Evolutionary conservation across 2,888 invertebrate genomes (phyloP).

Genomic region (Dolichomitus sp.): DNA sequence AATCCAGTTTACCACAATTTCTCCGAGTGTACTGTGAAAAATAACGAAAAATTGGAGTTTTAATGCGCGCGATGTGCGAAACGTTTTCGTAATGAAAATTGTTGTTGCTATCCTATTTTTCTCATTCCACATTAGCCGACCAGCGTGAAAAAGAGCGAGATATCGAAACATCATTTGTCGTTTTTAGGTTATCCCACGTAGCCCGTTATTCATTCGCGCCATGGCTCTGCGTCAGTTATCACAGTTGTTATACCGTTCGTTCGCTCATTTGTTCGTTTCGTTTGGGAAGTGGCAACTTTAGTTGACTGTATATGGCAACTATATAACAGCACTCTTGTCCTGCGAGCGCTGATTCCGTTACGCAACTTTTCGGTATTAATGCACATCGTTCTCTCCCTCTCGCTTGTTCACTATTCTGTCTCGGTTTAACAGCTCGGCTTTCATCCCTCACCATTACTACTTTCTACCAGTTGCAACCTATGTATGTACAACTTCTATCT

Average conservation of each 20-base stretch:
- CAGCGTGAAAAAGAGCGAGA: background rate
- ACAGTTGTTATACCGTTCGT: conserved; percentile 54
- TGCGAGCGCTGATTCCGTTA: conserved; percentile 56
- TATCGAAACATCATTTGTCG: conserved; percentile 23
- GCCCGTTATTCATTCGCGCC: conserved; percentile 57
- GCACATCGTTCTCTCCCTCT: conserved; percentile 44
- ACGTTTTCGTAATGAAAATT: conserved; percentile 48
- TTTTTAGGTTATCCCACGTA: conserved; percentile 17
- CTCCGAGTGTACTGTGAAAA: background rate
- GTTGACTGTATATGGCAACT: conserved; percentile 3
- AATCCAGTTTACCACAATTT: background rate
- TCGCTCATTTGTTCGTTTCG: conserved; percentile 38
- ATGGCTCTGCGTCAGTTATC: conserved; percentile 44
- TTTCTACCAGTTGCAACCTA: conserved; percentile 20
- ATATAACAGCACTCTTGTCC: background rate
- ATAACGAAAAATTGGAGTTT: background rate
- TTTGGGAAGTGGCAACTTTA: conserved; percentile 14
- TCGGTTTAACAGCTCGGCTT: conserved; percentile 30
- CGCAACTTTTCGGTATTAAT: conserved; percentile 57
- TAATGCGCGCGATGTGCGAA: background rate
- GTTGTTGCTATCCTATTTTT: conserved; percentile 47
- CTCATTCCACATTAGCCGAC: background rate
- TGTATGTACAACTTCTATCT: conserved; percentile 17
- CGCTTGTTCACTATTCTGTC: conserved; percentile 36
- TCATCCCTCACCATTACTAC: conserved; percentile 23